Percentiles rank a stretch among this genome's conserved stretches.
Evolutionary conservation across 2,113 vertebrate genomes (phyloP).

Genomic region (Mus spicilegus): DNA sequence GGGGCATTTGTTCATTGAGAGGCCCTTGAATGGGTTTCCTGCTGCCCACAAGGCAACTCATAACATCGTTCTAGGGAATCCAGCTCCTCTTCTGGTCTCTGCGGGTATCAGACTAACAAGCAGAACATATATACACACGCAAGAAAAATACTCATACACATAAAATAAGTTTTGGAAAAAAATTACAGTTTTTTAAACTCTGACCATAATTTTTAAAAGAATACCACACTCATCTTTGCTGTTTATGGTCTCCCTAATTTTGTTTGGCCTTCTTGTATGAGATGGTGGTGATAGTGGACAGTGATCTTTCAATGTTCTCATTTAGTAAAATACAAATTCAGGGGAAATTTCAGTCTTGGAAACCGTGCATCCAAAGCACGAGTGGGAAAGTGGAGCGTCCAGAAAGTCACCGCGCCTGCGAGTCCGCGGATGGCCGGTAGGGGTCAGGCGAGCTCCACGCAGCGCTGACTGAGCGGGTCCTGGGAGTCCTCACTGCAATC

Average conservation of each 20-base stretch:
- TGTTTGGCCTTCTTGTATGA: not conserved
- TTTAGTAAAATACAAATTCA: not conserved
- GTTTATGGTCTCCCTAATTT: not conserved
- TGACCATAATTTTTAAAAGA: not conserved
- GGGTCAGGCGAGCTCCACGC: constrained; percentile 77
- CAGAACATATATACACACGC: not conserved
- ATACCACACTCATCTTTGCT: not conserved
- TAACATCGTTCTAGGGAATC: not conserved
- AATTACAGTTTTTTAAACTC: not conserved
- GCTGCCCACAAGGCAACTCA: not conserved
- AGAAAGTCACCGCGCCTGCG: not conserved
- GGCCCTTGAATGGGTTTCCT: not conserved
- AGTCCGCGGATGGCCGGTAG: constrained; percentile 30
- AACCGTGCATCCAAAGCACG: not conserved
- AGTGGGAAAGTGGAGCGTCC: rapidly evolving
- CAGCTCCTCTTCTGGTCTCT: not conserved
- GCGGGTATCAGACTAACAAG: not conserved
- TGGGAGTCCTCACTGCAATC: rapidly evolving
- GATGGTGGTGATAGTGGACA: not conserved
- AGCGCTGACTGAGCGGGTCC: not conserved
- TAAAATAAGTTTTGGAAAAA: not conserved
- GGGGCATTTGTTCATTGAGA: not conserved
- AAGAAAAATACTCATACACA: not conserved
- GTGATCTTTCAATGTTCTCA: not conserved
- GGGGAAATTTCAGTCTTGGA: not conserved